Percentiles rank a stretch among this genome's conserved stretches.
Conservation (phyloP, 2,888 invertebrate genomes). For the Aphodius sticticus region DNA sequence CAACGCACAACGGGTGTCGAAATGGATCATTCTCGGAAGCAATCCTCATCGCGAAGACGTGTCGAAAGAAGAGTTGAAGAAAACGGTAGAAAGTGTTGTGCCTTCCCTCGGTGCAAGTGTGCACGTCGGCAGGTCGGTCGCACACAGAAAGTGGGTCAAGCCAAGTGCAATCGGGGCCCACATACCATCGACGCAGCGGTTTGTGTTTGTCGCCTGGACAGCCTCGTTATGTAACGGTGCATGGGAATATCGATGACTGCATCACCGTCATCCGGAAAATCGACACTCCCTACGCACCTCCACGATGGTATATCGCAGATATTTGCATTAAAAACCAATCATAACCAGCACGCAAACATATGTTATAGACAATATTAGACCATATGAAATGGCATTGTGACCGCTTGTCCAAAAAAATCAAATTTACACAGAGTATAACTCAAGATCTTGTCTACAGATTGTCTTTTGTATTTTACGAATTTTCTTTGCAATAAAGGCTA, state of each 20-base stretch:
- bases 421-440: too few relatives aligned
- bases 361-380: too few relatives aligned
- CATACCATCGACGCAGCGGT: constrained; percentile 5
- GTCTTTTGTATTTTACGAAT: too few relatives aligned
- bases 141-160: constrained; percentile 18
- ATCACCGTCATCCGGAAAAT: not conserved
- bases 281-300: not conserved
- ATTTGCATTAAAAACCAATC: too few relatives aligned
- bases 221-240: constrained; percentile 17
- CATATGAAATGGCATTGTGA: too few relatives aligned
- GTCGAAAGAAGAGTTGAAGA: constrained; percentile 8
- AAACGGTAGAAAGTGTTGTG: not conserved
- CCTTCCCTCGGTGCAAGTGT: constrained; percentile 5
- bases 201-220: constrained; percentile 14
- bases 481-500: too few relatives aligned
- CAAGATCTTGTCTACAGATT: too few relatives aligned
- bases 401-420: too few relatives aligned
- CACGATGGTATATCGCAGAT: too few relatives aligned
- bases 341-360: too few relatives aligned
- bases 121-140: not conserved
- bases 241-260: not conserved
- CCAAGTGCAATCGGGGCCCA: constrained; percentile 22
- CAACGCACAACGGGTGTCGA: not conserved
- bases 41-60: not conserved
- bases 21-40: not conserved